Evolutionary conservation across 2,797 vertebrate genomes (phyloP), one percentile per base, ranked within the genome.

Genomic region (Neosalanx taihuensis): DNA sequence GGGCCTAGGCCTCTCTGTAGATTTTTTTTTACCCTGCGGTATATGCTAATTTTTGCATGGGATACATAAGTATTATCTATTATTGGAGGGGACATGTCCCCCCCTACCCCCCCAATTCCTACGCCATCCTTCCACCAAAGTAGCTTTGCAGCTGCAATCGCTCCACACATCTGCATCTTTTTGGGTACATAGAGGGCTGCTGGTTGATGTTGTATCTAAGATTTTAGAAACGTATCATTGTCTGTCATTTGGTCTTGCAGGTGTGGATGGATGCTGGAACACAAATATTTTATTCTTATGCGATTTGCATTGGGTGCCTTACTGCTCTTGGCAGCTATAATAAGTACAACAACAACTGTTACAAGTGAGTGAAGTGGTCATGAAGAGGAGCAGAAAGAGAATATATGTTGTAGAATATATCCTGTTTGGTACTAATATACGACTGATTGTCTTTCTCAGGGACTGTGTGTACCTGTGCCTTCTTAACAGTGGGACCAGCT

Each of bases 221-320:
- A n/a, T n/a, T 17, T 64, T 26, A 51, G 17, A 12, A 23, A 12
- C 20, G 2, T 18, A 31, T 29, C 13, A 30, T 9, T 49, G 64
- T 66, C 20, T 66, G 20, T 46, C 30, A 10, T 33, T 53, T 20
- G 58, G 29, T 75, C 6, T 79, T 85, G 6, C 77, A 94, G 93
- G 93, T 94, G 72, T 94, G 93, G 93, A 93, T 93, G 92, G 93
- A 94, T 77, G 93, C 93, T 60, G 93, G 93, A 51, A 94, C 93
- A 7, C 93, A 94, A 75, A 93, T 94, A 73, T 93, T 94, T 83
- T 94, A 93, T 80, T 94, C 93, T 35, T 94, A 93, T 73, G 93
- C 93, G 35, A 87, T 94, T 78, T 94, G 93, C 77, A 87, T 92
- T 63, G 93, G 93, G 1, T 94, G 92, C 73, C 83, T 94, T 29